phyloP scores from a whole-genome alignment of 2,113 vertebrate species.

The Calypte anna region DNA sequence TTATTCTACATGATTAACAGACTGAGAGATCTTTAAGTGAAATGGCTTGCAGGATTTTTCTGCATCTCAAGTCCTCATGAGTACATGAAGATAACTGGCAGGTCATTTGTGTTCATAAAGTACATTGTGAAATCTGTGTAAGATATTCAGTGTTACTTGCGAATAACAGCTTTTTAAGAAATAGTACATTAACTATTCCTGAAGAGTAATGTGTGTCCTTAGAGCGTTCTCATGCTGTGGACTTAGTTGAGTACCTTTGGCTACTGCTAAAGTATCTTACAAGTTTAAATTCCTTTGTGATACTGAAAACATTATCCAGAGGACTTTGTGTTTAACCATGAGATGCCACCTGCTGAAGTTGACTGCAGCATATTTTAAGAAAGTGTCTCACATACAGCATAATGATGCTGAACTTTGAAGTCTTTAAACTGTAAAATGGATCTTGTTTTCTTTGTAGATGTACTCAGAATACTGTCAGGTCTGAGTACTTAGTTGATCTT shows the following conservation, averaged over 20 bases:
- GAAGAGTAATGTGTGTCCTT: not conserved
- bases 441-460: not conserved
- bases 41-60: not conserved
- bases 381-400: not conserved
- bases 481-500: not conserved
- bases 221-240: not conserved
- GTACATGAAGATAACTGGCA: not conserved
- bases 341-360: not conserved
- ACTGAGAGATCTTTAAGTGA: not conserved
- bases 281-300: not conserved
- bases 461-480: not conserved
- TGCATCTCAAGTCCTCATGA: not conserved
- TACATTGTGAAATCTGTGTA: not conserved
- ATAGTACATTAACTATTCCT: not conserved
- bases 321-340: not conserved
- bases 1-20: not conserved
- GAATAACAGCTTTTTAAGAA: not conserved
- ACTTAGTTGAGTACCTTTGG: not conserved
- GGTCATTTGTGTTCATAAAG: not conserved
- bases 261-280: not conserved
- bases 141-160: not conserved
- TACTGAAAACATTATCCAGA: not conserved
- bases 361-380: not conserved
- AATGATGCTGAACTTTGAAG: not conserved
- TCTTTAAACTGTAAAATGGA: not conserved